These are phyloP conservation scores for Melipona bicolor DNA, from an alignment of 2,888 invertebrate genomes.

Conservation along the genomic window DNA sequence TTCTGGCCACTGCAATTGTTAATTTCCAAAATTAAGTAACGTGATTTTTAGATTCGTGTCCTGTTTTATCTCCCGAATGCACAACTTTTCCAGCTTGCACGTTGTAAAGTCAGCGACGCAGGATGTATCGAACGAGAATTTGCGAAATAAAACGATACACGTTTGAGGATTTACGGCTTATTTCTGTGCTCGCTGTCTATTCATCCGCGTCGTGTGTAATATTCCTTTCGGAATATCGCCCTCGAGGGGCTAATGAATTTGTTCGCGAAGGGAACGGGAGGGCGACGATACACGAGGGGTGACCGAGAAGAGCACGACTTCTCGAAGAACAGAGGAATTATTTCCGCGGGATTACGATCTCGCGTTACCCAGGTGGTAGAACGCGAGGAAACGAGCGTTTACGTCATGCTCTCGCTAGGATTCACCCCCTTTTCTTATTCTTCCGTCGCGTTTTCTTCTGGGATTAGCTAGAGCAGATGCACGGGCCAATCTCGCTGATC, in stretches of 20 bases:
- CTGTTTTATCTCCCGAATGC: too few species aligned
- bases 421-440: constrained; percentile 41
- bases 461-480: constrained; percentile 64
- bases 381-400: constrained; percentile 55
- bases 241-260: constrained; percentile 9
- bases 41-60: not conserved
- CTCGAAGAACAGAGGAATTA: constrained; percentile 21
- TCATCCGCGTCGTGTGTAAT: not conserved
- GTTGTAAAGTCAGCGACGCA: too few species aligned
- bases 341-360: constrained; percentile 53
- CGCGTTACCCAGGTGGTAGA: constrained; percentile 48
- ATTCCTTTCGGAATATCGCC: not conserved
- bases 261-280: not conserved
- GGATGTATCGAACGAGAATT: too few species aligned
- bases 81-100: too few species aligned
- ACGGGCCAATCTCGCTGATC: constrained; percentile 64
- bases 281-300: not conserved
- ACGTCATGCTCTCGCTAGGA: constrained; percentile 52
- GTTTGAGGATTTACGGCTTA: too few species aligned
- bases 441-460: constrained; percentile 57
- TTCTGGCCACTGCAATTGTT: not conserved
- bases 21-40: not conserved
- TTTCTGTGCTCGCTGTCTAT: not conserved
- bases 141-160: too few species aligned
- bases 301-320: not conserved